A percentile compares a stretch with the other conserved stretches of the same genome.
Conservation (phyloP, 2,888 invertebrate genomes). For the Uropetala carovei region DNA sequence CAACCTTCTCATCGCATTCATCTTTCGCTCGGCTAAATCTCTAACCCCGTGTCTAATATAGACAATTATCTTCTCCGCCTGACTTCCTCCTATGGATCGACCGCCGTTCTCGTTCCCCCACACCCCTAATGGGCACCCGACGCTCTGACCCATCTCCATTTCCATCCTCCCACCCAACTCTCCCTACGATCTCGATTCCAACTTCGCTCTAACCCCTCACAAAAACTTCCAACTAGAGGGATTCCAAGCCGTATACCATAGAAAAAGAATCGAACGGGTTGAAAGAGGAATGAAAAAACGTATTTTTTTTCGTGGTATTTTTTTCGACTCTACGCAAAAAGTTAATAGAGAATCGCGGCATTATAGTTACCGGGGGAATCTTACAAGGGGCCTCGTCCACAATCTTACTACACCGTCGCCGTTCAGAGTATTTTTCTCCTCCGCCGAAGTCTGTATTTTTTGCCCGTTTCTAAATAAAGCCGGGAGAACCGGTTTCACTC, state of each 20-base stretch:
- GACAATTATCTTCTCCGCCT: not conserved
- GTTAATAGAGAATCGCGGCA: not conserved
- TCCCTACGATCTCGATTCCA: not conserved
- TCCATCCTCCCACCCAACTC: not conserved
- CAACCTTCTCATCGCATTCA: not conserved
- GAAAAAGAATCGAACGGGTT: no score
- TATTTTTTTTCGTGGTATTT: not conserved
- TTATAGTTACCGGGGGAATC: not conserved
- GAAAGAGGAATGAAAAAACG: not conserved
- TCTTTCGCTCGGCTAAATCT: not conserved
- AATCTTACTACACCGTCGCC: not conserved
- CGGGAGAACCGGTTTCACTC: constrained; percentile 25
- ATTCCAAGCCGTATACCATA: not conserved
- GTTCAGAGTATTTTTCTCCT: not conserved
- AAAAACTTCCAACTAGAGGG: not conserved
- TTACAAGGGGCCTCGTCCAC: not conserved
- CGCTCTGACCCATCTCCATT: not conserved
- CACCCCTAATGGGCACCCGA: not conserved
- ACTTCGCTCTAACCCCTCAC: not conserved
- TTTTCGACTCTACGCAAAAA: not conserved
- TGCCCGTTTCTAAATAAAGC: constrained; percentile 6
- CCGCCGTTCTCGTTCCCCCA: not conserved
- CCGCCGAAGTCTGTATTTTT: not conserved
- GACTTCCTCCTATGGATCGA: not conserved
- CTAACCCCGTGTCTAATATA: not conserved